Percentiles rank a stretch among this genome's conserved stretches.
These are phyloP conservation scores for Rynchops niger DNA, from an alignment of 2,113 vertebrate species.

Conservation along the genomic window DNA sequence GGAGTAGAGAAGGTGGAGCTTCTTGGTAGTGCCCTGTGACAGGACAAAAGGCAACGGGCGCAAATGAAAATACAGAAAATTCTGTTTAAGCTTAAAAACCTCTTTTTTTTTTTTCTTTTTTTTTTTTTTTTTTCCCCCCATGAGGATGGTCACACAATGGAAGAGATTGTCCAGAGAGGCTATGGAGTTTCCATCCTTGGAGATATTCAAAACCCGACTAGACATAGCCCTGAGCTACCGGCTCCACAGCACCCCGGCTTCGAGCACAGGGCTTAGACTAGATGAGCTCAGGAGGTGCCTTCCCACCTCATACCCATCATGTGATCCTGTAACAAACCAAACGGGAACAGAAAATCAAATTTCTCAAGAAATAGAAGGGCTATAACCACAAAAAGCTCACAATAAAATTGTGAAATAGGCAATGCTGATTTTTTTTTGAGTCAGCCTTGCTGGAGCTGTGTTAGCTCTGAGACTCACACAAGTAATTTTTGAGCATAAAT, in stretches of 20 bases:
- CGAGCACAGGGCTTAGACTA: neutral
- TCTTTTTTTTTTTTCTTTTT: neutral
- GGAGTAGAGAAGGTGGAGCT: neutral
- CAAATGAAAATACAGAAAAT: neutral
- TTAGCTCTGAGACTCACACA: neutral
- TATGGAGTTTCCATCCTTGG: neutral
- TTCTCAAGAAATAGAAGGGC: neutral
- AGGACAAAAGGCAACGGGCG: neutral
- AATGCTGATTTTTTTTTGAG: neutral
- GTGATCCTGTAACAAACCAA: neutral
- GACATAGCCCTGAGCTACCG: neutral
- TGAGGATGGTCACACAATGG: neutral
- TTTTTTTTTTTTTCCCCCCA: neutral
- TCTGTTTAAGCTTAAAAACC: neutral
- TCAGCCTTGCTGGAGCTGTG: neutral
- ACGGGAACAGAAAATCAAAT: neutral
- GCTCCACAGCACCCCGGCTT: neutral
- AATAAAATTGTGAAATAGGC: neutral
- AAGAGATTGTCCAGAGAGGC: neutral
- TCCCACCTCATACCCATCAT: neutral
- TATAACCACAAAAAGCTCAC: neutral
- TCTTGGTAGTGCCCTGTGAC: neutral
- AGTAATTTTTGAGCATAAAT: neutral
- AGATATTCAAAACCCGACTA: neutral
- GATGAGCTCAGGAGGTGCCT: neutral